Evolutionary conservation across 2,797 vertebrate genomes (phyloP).

Genomic region (Telmatherina bonti): DNA sequence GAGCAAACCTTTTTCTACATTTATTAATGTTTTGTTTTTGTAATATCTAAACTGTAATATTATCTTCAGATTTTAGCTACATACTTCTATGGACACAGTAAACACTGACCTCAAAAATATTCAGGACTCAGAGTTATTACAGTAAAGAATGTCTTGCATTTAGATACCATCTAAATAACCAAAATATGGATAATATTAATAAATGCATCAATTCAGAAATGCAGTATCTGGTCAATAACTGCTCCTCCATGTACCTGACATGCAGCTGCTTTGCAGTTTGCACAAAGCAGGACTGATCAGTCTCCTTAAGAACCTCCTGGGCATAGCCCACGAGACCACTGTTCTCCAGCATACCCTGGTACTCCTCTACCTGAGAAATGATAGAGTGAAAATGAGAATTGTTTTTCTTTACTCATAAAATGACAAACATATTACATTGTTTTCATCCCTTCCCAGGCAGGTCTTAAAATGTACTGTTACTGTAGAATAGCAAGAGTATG

Average conservation of each 20-base stretch:
- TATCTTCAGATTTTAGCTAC: neutral
- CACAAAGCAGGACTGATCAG: conserved; percentile 97
- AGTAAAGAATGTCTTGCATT: no score
- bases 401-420: no score
- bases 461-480: no score
- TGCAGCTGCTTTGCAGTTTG: conserved; percentile 98
- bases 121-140: neutral
- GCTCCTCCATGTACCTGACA: conserved; percentile 83
- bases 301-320: conserved; percentile 98
- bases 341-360: conserved; percentile 97
- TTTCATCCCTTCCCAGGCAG: no score
- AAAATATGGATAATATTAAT: neutral
- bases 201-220: neutral
- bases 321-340: conserved; percentile 96
- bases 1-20: conserved; percentile 10
- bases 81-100: neutral
- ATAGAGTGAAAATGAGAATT: no score
- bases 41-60: neutral
- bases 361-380: conserved; percentile 86
- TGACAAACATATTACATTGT: neutral
- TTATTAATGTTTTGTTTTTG: neutral
- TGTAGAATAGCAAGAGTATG: neutral
- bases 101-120: neutral
- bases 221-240: neutral
- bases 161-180: neutral